Conservation (phyloP, 2,888 invertebrate genomes). For the Drosophila colorata region DNA sequence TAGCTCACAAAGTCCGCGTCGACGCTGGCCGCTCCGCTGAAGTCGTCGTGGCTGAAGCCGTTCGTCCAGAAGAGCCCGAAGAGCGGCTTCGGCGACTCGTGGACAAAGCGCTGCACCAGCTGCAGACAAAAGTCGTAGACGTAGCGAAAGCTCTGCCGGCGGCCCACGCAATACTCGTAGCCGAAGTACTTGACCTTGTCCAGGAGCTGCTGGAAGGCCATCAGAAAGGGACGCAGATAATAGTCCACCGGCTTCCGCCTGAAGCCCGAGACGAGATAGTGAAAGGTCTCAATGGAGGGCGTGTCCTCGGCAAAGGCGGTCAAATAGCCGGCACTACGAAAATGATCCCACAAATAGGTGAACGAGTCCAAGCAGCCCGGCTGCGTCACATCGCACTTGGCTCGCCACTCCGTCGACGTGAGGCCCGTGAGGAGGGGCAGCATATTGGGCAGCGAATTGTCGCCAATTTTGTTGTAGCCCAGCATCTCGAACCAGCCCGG, state of each 20-base stretch:
- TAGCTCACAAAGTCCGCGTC: slow-evolving; percentile 87
- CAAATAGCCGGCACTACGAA: slow-evolving; percentile 88
- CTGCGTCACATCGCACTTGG: slow-evolving; percentile 85
- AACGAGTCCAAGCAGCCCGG: slow-evolving; percentile 88
- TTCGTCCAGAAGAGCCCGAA: slow-evolving; percentile 92
- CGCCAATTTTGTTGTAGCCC: slow-evolving; percentile 91
- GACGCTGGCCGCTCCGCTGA: slow-evolving; percentile 88
- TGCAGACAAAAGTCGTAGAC: slow-evolving; percentile 88
- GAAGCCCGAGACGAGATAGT: slow-evolving; percentile 86
- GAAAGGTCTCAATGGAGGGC: slow-evolving; percentile 67
- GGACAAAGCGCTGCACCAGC: slow-evolving; percentile 87
- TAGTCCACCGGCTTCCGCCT: slow-evolving; percentile 90
- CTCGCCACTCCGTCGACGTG: slow-evolving; percentile 84
- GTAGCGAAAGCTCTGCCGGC: slow-evolving; percentile 87
- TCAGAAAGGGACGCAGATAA: slow-evolving; percentile 90
- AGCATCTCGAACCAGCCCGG: slow-evolving; percentile 88
- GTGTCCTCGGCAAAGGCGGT: slow-evolving; percentile 92
- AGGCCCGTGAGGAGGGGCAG: slow-evolving; percentile 91
- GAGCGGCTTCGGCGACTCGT: slow-evolving; percentile 86
- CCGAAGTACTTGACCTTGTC: slow-evolving; percentile 85
- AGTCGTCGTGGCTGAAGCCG: slow-evolving; percentile 89
- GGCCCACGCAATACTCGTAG: slow-evolving; percentile 87
- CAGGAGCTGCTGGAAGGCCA: slow-evolving; percentile 87
- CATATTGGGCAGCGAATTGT: slow-evolving; percentile 95
- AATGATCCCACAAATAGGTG: slow-evolving; percentile 91